Evolutionary conservation across 2,797 vertebrate species (phyloP).

Genomic region (Adrianichthys oophorus): DNA sequence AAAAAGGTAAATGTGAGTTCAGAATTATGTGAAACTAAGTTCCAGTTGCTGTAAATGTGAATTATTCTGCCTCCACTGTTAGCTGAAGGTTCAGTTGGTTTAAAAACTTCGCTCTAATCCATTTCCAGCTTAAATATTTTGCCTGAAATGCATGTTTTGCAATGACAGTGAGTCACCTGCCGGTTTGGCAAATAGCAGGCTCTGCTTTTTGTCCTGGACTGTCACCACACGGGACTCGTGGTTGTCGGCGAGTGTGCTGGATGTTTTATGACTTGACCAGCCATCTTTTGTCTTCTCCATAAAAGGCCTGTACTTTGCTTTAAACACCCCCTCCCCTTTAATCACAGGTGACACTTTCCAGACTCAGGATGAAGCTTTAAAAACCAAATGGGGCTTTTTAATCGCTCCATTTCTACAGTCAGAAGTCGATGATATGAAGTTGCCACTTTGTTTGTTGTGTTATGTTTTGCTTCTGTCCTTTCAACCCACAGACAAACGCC

Average conservation of each 20-base stretch:
- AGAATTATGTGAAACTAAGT: no score
- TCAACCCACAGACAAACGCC: constrained; percentile 33
- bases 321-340: constrained; percentile 46
- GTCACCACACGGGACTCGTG: constrained; percentile 19
- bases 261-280: constrained; percentile 7
- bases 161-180: constrained; percentile 38
- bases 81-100: no score
- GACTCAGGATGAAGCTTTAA: no score
- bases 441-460: constrained; percentile 2
- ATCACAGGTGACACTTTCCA: constrained; percentile 1
- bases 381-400: no score
- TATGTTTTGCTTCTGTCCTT: constrained; percentile 1
- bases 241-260: constrained; percentile 9
- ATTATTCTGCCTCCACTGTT: no score
- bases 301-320: constrained; percentile 58
- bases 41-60: no score
- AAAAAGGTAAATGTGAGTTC: no score
- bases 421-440: constrained; percentile 18
- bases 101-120: no score
- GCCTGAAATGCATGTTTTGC: no score
- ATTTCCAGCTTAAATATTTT: no score
- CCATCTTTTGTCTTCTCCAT: constrained; percentile 49
- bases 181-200: constrained; percentile 23
- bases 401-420: background rate
- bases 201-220: constrained; percentile 48